phyloP scores from a whole-genome alignment of 1,140 invertebrate species.

The Teleopsis dalmanni region DNA sequence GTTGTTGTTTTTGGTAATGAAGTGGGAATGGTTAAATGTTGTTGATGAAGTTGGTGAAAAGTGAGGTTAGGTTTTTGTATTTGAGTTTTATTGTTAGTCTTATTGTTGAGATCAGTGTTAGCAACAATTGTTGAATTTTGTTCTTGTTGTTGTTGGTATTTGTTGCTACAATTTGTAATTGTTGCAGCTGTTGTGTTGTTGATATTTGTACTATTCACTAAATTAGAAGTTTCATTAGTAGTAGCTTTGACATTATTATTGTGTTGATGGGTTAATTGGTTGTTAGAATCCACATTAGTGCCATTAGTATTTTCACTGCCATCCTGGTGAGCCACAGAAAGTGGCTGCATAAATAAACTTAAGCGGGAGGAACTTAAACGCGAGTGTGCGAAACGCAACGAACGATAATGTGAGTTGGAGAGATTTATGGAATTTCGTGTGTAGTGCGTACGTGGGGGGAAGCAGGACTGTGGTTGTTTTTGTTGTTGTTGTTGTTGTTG shows the following conservation, averaged over 20 bases:
- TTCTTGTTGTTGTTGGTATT: constrained; percentile 13
- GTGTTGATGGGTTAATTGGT: not conserved
- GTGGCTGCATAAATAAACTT: constrained; percentile 35
- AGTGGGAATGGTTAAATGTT: constrained; percentile 13
- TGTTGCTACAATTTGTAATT: constrained; percentile 6
- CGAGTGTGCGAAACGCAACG: constrained; percentile 37
- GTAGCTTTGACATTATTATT: constrained; percentile 3
- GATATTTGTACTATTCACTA: constrained; percentile 6
- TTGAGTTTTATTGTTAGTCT: constrained; percentile 1
- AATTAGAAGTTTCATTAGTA: constrained; percentile 12
- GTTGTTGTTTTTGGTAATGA: constrained; percentile 15
- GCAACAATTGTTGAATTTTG: constrained; percentile 21
- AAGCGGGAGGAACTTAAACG: constrained; percentile 36
- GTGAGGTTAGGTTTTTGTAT: constrained; percentile 1
- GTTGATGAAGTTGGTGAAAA: constrained; percentile 6
- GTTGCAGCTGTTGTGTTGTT: constrained; percentile 4
- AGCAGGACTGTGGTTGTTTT: constrained; percentile 10
- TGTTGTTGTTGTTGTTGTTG: constrained; percentile 6
- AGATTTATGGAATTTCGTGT: constrained; percentile 39
- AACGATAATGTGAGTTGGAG: constrained; percentile 40
- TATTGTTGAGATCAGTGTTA: constrained; percentile 39
- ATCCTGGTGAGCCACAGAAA: not conserved
- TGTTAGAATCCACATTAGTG: not conserved
- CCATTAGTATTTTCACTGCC: constrained; percentile 11
- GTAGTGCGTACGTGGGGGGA: constrained; percentile 35